Conservation (phyloP, 2,113 vertebrate genomes). For the Oncorhynchus nerka region DNA sequence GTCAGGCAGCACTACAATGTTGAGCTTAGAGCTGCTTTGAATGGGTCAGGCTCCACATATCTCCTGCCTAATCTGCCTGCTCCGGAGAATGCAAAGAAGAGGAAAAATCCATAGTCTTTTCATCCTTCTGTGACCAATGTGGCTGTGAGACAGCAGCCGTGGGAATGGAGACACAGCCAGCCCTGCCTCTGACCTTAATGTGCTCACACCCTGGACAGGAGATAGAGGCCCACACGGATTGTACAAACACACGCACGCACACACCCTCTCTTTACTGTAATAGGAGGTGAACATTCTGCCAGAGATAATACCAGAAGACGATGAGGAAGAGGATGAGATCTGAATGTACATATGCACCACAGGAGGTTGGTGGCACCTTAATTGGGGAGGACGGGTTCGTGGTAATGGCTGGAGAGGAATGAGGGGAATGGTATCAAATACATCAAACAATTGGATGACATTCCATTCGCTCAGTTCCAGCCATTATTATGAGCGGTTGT, state of each 20-base stretch:
- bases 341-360: constrained; percentile 33
- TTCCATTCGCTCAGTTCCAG: too few relatives aligned
- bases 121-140: constrained; percentile 70
- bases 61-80: constrained; percentile 65
- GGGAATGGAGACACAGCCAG: constrained; percentile 69
- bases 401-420: too few relatives aligned
- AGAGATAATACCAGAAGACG: constrained; percentile 68
- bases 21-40: constrained; percentile 59
- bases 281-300: constrained; percentile 70
- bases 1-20: constrained; percentile 52
- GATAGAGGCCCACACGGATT: constrained; percentile 67
- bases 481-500: too few relatives aligned
- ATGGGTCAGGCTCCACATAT: constrained; percentile 61
- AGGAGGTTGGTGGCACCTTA: too few relatives aligned
- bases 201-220: constrained; percentile 63
- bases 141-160: constrained; percentile 70
- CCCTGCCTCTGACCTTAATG: constrained; percentile 65
- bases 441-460: too few relatives aligned
- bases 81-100: constrained; percentile 52
- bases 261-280: constrained; percentile 69
- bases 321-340: constrained; percentile 55
- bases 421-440: too few relatives aligned
- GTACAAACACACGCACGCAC: constrained; percentile 46
- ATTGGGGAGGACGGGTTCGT: too few relatives aligned
- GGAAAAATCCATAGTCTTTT: constrained; percentile 72